Percentiles rank a stretch among this genome's conserved stretches.
Evolutionary conservation across 1,140 invertebrate species (phyloP).

Genomic region (Bombus ignitus): DNA sequence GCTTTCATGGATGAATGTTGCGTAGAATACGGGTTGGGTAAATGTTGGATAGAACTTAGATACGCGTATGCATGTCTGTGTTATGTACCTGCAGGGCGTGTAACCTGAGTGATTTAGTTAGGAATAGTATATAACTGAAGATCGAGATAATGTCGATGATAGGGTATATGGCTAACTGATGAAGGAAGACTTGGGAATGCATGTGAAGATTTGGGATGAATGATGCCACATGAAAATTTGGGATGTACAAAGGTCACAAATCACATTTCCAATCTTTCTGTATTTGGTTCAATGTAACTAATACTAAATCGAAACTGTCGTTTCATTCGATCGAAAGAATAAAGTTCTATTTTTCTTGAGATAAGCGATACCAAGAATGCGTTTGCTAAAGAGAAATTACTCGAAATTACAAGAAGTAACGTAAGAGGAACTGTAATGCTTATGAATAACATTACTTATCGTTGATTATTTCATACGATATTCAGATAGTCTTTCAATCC

Average conservation of each 20-base stretch:
- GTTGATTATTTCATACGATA: neutral
- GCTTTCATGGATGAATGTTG: too few species aligned
- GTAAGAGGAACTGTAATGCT: too few species aligned
- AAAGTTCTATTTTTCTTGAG: neutral
- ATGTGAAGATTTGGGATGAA: neutral
- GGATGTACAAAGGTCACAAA: too few species aligned
- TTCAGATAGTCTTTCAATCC: neutral
- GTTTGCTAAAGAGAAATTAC: neutral
- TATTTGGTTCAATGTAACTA: too few species aligned
- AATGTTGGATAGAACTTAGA: too few species aligned
- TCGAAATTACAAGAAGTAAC: neutral
- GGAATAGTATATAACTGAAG: neutral
- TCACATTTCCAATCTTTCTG: too few species aligned
- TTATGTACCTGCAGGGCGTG: too few species aligned
- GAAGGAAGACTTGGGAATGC: too few species aligned
- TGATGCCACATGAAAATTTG: neutral
- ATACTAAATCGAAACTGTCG: too few species aligned
- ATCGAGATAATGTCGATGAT: neutral
- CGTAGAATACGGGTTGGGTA: too few species aligned
- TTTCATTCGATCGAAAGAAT: neutral
- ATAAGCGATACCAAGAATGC: neutral
- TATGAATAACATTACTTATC: too few species aligned
- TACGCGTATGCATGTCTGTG: too few species aligned
- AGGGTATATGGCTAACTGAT: rapidly evolving
- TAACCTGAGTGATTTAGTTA: neutral